Evolutionary conservation across 2,888 invertebrate species (phyloP), one percentile per base, ranked within the genome.

Genomic region (Crossocerus cetratus): DNA sequence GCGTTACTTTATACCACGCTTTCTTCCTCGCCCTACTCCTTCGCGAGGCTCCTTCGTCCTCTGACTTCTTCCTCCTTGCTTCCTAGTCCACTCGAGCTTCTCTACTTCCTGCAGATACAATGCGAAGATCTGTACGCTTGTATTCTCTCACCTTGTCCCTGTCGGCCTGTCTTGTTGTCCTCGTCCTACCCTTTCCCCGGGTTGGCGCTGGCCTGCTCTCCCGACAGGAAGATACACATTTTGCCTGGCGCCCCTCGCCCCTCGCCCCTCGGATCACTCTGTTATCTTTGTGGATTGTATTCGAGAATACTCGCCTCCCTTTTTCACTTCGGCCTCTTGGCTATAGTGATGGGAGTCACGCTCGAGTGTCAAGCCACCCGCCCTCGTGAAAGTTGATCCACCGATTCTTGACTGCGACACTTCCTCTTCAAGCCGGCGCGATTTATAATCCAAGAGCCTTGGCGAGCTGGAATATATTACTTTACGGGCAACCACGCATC

Each of bases 1-100:
- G 85, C 86, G 86, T 86, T 86, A 86, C 86, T 86, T 85, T 86
- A 86, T 86, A 86, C 84, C 63, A 32, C 32, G 55, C 56, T 71
- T 65, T 61, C 71, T 57, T 42, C 23, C 62, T 4, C 32, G 8
- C 32, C 32, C 3, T 5, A 32, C 32, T 32, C 32, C 32, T 32
- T 32, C 32, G 32, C 5, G 4, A 11, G 32, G 32, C 65, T 53
- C 22, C 67, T 67, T 67, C 66, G 54, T 60, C 69, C 65, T 56
- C 20, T 53, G 23, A 11, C 53, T 49, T 14, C 21, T 58, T 42
- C n/a, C 23, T 66, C 59, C 23, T 45, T 44, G n/a, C 42, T 56
- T 49, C 57, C 49, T 69, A 55, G 11, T 49, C 22, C 49, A 14
- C 16, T 2, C 22, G 21, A 42, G 5, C 32, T 23, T n/a, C 56